Conservation (phyloP, 2,888 invertebrate genomes). For the Tetropium fuscum region DNA sequence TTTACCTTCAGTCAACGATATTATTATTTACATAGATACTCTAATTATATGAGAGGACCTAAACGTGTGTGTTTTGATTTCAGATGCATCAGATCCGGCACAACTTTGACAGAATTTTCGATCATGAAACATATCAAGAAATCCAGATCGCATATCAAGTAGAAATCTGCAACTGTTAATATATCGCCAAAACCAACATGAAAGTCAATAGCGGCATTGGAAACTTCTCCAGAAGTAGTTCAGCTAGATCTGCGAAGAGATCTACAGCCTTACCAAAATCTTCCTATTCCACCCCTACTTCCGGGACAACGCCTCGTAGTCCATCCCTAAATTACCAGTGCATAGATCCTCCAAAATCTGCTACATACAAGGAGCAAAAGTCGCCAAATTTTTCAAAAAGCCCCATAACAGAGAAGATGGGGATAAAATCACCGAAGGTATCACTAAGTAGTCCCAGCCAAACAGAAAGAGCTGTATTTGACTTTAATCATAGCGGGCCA, state of each 20-base stretch:
- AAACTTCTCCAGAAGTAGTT: conserved; percentile 57
- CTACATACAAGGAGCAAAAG: conserved; percentile 42
- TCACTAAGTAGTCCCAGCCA: conserved; percentile 57
- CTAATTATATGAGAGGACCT: no score
- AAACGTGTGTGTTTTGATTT: conserved; percentile 10
- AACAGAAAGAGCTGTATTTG: conserved; percentile 48
- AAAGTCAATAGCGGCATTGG: conserved; percentile 49
- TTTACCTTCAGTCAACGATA: no score
- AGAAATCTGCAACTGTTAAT: background rate
- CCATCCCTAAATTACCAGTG: conserved; percentile 54
- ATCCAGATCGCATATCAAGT: conserved; percentile 4
- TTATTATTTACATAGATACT: background rate
- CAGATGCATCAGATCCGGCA: background rate
- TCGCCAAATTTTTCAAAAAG: conserved; percentile 51
- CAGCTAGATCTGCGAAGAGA: conserved; percentile 55
- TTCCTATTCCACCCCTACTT: conserved; percentile 59
- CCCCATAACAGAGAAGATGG: conserved; percentile 42
- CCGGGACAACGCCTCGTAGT: conserved; percentile 54
- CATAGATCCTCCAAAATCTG: conserved; percentile 46
- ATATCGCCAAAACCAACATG: conserved; percentile 32
- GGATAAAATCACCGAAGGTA: conserved; percentile 53
- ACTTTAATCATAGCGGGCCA: conserved; percentile 42
- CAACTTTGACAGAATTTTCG: background rate
- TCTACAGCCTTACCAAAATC: conserved; percentile 54
- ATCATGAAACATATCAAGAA: conserved; percentile 23